Percentiles rank a stretch among this genome's conserved stretches.
Conservation (phyloP, 2,888 invertebrate genomes). For the Nymphalis polychloros region DNA sequence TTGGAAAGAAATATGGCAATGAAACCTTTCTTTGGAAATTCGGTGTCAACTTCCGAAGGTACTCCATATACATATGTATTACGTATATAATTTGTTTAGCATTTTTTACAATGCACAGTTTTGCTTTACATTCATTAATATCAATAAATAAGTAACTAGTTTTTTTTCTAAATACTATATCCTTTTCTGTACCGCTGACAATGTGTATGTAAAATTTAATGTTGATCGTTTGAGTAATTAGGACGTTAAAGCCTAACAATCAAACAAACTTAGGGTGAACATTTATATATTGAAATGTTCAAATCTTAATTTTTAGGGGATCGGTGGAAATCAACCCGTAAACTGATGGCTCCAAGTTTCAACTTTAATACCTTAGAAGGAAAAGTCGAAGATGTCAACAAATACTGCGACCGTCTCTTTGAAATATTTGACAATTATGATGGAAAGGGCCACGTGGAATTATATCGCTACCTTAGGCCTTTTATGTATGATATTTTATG, state of each 20-base stretch:
- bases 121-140: neutral
- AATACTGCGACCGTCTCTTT: constrained; percentile 43
- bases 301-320: constrained; percentile 41
- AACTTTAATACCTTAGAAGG: constrained; percentile 47
- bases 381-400: constrained; percentile 43
- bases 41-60: constrained; percentile 52
- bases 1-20: constrained; percentile 49
- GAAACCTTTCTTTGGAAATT: constrained; percentile 53
- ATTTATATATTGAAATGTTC: too few relatives aligned
- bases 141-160: too few relatives aligned
- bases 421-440: constrained; percentile 40
- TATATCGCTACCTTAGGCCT: constrained; percentile 48
- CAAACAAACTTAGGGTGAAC: too few relatives aligned
- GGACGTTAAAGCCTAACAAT: too few relatives aligned
- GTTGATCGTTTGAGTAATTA: too few relatives aligned
- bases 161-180: too few relatives aligned
- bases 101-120: neutral
- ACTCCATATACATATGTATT: constrained; percentile 9
- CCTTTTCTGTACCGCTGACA: too few relatives aligned
- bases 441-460: constrained; percentile 40
- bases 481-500: constrained; percentile 51
- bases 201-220: too few relatives aligned
- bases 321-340: constrained; percentile 47
- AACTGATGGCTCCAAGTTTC: constrained; percentile 49
- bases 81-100: too few relatives aligned